phyloP scores from a whole-genome alignment of 2,113 vertebrate genomes.

The Eptatretus burgeri region DNA sequence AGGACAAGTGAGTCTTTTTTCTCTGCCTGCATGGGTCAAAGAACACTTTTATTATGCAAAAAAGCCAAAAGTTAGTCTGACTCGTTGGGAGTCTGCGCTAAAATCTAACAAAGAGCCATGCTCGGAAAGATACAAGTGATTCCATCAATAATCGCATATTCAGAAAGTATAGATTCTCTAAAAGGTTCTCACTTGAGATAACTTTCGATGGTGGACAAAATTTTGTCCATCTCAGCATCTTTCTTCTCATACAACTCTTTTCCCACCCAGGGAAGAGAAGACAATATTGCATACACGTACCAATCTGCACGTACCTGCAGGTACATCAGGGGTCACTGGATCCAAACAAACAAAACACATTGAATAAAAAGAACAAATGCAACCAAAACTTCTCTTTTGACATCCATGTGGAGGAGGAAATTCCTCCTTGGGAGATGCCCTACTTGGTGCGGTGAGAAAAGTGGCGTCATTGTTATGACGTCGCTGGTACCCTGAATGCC shows the following conservation, averaged over 20 bases:
- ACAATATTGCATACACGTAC: slow-evolving; percentile 70
- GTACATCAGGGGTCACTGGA: slow-evolving; percentile 9
- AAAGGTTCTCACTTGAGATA: slow-evolving; percentile 47
- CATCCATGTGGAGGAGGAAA: not conserved
- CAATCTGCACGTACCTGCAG: slow-evolving; percentile 67
- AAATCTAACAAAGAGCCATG: too few species aligned
- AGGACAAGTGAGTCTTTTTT: slow-evolving; percentile 55
- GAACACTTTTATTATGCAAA: slow-evolving; percentile 6
- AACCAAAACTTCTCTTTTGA: not conserved
- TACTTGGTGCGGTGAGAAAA: too few species aligned
- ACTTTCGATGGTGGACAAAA: slow-evolving; percentile 57
- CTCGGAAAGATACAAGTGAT: too few species aligned
- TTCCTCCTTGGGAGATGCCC: too few species aligned
- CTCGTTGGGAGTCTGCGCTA: not conserved
- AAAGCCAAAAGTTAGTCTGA: slow-evolving; percentile 11
- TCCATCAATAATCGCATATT: not conserved
- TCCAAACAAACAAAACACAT: slow-evolving; percentile 4
- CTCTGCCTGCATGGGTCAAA: slow-evolving; percentile 26
- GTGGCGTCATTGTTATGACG: too few species aligned
- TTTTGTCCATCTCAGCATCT: slow-evolving; percentile 81
- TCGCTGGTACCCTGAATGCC: too few species aligned
- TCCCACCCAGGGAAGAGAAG: slow-evolving; percentile 82
- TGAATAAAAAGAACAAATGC: not conserved
- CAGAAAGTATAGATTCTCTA: too few species aligned
- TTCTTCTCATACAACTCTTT: slow-evolving; percentile 95